phyloP scores from a whole-genome alignment of 2,888 invertebrate species.

The Lottia scabra region DNA sequence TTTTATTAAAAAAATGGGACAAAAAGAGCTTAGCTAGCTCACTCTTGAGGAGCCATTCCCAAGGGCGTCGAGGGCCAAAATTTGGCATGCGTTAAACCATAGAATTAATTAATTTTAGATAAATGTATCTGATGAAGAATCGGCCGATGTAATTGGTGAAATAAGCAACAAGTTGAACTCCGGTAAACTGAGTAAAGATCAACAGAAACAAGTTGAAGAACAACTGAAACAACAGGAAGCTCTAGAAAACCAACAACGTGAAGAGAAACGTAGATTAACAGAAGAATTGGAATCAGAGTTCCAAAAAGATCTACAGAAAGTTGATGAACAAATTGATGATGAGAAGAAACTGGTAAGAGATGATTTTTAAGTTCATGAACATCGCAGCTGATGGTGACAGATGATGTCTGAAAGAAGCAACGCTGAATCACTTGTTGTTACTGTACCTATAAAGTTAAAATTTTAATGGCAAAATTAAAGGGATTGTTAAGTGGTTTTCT shows the following conservation, averaged over 20 bases:
- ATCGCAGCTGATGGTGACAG: too few relatives aligned
- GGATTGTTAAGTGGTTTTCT: too few relatives aligned
- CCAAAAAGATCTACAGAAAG: constrained; percentile 34
- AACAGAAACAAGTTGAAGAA: constrained; percentile 47
- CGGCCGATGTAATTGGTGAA: constrained; percentile 56
- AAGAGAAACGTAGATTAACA: constrained; percentile 41
- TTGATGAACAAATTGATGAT: constrained; percentile 52
- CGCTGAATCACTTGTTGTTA: too few relatives aligned
- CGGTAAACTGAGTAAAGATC: constrained; percentile 42
- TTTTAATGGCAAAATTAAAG: too few relatives aligned
- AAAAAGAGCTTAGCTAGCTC: too few relatives aligned
- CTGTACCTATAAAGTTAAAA: too few relatives aligned
- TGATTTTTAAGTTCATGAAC: not conserved
- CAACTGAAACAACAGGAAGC: constrained; percentile 52
- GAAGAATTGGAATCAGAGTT: constrained; percentile 44
- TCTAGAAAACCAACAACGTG: constrained; percentile 48
- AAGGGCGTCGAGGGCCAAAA: too few relatives aligned
- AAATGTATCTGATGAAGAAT: constrained; percentile 55
- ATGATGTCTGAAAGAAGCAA: too few relatives aligned
- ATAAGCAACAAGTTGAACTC: constrained; percentile 54
- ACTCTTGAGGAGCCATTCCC: too few relatives aligned
- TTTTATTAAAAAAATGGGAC: too few relatives aligned
- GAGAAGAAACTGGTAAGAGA: constrained; percentile 59
- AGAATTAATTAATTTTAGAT: constrained; percentile 38
- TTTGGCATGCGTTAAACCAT: too few relatives aligned